Conservation (phyloP, 2,797 vertebrate genomes). For the Pyrrhura leucotis region DNA sequence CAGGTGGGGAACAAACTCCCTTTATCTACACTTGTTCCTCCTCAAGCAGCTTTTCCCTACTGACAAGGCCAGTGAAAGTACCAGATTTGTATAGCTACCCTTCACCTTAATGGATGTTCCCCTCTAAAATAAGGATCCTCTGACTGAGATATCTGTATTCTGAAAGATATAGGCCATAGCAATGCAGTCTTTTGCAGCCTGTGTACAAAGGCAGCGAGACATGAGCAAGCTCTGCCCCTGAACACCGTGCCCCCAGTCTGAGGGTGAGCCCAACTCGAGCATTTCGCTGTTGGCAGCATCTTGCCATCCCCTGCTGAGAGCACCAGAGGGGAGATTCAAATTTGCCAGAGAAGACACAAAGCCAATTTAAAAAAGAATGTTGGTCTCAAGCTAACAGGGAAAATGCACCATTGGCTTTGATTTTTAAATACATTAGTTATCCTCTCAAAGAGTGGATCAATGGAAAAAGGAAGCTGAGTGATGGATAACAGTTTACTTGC, state of each 20-base stretch:
- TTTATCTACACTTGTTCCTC: not conserved
- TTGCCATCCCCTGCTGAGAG: not conserved
- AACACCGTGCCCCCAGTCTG: fast-evolving
- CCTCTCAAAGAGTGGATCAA: constrained; percentile 3
- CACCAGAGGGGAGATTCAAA: not conserved
- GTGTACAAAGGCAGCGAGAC: not conserved
- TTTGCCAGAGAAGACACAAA: not conserved
- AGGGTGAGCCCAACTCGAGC: not conserved
- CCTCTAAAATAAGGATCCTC: not conserved
- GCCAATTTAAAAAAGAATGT: not conserved
- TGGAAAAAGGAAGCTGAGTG: not conserved
- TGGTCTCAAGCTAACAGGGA: not conserved
- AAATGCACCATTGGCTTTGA: constrained; percentile 33
- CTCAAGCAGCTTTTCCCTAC: not conserved
- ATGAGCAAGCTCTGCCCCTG: not conserved
- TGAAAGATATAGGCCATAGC: not conserved
- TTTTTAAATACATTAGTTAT: constrained; percentile 28
- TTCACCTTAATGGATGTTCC: not conserved
- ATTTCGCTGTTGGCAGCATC: not conserved
- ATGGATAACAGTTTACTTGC: not conserved
- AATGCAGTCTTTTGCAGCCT: not conserved
- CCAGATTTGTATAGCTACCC: not conserved
- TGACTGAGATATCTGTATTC: not conserved
- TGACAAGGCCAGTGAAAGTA: not conserved
- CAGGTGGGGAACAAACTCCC: not conserved